Conservation (phyloP, 2,888 invertebrate species). For the Thymelicus lineola region DNA sequence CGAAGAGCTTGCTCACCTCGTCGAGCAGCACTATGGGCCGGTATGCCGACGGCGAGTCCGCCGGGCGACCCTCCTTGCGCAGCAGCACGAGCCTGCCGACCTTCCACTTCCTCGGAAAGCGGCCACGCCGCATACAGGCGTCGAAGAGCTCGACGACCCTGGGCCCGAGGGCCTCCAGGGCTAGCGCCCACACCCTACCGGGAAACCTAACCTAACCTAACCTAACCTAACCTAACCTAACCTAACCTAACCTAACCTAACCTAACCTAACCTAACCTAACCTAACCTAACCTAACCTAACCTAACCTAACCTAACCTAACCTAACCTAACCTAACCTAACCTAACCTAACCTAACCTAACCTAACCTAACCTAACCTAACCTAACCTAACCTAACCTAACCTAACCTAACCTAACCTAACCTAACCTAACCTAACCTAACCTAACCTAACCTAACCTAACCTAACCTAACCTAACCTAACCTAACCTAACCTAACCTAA, state of each 20-base stretch:
- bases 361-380: constrained; percentile 42
- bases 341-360: constrained; percentile 41
- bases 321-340: constrained; percentile 42
- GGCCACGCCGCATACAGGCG: too few species aligned
- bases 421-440: constrained; percentile 40
- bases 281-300: constrained; percentile 42
- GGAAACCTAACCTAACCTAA: too few species aligned
- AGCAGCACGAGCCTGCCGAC: too few species aligned
- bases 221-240: constrained; percentile 41
- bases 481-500: constrained; percentile 46
- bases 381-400: constrained; percentile 41
- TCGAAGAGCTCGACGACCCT: too few species aligned
- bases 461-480: constrained; percentile 44
- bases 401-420: constrained; percentile 39
- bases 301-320: constrained; percentile 41
- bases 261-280: constrained; percentile 42
- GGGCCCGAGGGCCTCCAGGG: too few species aligned
- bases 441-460: constrained; percentile 43
- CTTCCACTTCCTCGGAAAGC: too few species aligned
- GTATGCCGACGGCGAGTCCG: too few species aligned
- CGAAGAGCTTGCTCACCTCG: too few species aligned
- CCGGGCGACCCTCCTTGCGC: too few species aligned
- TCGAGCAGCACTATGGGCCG: too few species aligned
- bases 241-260: constrained; percentile 41
- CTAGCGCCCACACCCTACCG: too few species aligned